These are phyloP conservation scores for Euura lappo DNA, from an alignment of 1,140 invertebrate species.

Conservation along the genomic window DNA sequence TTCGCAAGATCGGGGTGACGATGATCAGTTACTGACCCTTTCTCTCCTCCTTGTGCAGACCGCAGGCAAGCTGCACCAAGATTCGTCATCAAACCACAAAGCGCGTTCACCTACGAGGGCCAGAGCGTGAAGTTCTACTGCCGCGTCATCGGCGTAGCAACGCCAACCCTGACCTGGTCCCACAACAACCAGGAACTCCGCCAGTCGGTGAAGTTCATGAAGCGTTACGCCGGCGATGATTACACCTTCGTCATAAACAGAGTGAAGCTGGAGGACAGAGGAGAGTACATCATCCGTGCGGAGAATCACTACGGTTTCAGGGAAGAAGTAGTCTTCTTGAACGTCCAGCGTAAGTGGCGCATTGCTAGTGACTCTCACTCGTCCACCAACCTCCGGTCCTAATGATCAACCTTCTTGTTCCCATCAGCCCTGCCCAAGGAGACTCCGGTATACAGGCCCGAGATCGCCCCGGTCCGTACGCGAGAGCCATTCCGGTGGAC, in stretches of 20 bases:
- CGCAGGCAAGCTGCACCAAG: constrained; percentile 95
- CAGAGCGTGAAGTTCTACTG: constrained; percentile 98
- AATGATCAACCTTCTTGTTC: constrained; percentile 11
- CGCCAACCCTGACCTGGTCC: constrained; percentile 95
- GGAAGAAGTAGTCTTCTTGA: constrained; percentile 96
- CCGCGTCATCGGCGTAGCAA: constrained; percentile 91
- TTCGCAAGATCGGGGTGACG: constrained; percentile 9
- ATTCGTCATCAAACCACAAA: constrained; percentile 96
- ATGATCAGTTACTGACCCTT: neutral
- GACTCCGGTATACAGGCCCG: constrained; percentile 78
- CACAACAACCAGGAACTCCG: constrained; percentile 92
- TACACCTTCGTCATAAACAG: constrained; percentile 98
- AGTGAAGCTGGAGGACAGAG: constrained; percentile 92
- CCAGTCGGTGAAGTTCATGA: constrained; percentile 99
- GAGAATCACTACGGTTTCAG: constrained; percentile 97
- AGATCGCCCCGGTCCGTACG: constrained; percentile 73
- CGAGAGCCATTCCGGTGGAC: constrained; percentile 83
- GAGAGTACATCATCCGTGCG: constrained; percentile 96
- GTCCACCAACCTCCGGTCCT: neutral
- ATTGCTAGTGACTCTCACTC: neutral
- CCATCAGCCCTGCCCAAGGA: constrained; percentile 79
- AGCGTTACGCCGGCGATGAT: constrained; percentile 93
- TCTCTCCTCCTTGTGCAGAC: constrained; percentile 65
- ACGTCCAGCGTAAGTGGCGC: constrained; percentile 86
- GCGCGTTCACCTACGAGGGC: constrained; percentile 95